These are phyloP conservation scores for Rhynchonycteris naso DNA, from an alignment of 2,797 vertebrate species.

Conservation along the genomic window DNA sequence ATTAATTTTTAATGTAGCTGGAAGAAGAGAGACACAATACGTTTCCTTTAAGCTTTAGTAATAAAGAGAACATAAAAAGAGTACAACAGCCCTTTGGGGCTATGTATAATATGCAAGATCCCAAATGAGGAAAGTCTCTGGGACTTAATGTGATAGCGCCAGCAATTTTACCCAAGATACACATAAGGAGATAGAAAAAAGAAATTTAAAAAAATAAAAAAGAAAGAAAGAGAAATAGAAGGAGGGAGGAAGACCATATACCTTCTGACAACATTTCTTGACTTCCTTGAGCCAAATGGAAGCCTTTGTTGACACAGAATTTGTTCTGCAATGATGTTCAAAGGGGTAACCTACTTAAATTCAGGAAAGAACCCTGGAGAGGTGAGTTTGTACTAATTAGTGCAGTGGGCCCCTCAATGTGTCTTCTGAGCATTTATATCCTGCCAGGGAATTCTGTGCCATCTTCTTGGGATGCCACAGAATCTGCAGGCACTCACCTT, in stretches of 20 bases:
- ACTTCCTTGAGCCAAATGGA: neutral
- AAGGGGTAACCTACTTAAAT: neutral
- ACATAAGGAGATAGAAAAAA: neutral
- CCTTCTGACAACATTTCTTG: neutral
- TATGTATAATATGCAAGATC: constrained; percentile 19
- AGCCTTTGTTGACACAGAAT: neutral
- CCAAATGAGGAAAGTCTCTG: constrained; percentile 32
- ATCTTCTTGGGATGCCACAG: neutral
- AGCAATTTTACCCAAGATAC: constrained; percentile 1
- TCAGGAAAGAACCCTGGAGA: neutral
- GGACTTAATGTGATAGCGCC: constrained; percentile 17
- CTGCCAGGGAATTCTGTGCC: neutral
- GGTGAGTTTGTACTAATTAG: neutral
- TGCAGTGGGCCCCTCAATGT: neutral
- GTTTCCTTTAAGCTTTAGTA: constrained; percentile 28
- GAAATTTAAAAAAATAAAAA: neutral
- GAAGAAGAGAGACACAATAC: constrained; percentile 39
- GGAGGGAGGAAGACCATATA: neutral
- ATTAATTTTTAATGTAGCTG: constrained; percentile 60
- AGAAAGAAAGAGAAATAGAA: neutral
- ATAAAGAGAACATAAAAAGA: constrained; percentile 55
- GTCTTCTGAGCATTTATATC: neutral
- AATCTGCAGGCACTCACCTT: neutral
- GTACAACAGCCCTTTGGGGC: constrained; percentile 2
- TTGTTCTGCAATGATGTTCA: neutral